phyloP scores from a whole-genome alignment of 2,888 invertebrate species.

The Epirrhoe alternata region DNA sequence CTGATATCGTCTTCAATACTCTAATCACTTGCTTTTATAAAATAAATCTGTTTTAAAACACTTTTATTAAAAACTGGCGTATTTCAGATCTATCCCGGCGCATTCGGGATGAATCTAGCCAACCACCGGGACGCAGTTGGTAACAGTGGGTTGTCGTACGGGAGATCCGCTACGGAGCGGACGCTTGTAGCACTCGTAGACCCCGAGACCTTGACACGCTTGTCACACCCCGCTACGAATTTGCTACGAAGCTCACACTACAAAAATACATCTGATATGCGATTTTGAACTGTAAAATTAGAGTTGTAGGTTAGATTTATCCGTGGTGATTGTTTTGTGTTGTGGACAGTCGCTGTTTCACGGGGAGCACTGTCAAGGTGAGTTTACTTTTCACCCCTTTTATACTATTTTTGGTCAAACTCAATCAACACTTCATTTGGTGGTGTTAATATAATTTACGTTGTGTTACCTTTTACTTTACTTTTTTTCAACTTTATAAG shows the following conservation, averaged over 20 bases:
- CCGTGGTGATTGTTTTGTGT: constrained; percentile 58
- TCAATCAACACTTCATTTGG: constrained; percentile 31
- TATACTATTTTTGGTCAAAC: constrained; percentile 22
- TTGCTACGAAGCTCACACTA: constrained; percentile 47
- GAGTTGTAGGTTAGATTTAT: constrained; percentile 23
- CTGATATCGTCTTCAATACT: background rate
- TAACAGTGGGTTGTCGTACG: constrained; percentile 67
- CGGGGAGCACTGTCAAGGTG: constrained; percentile 58
- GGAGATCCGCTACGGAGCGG: constrained; percentile 78
- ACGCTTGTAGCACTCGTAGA: constrained; percentile 68
- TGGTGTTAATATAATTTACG: background rate
- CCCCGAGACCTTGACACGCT: constrained; percentile 74
- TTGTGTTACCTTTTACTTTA: background rate
- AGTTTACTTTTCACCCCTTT: constrained; percentile 44
- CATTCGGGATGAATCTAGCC: constrained; percentile 28
- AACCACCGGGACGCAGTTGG: constrained; percentile 23
- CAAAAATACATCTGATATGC: constrained; percentile 36
- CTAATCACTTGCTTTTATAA: background rate
- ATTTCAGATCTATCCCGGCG: constrained; percentile 16
- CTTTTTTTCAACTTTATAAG: background rate
- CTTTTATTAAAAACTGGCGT: constrained; percentile 15
- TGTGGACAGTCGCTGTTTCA: constrained; percentile 56
- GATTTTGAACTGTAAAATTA: constrained; percentile 27
- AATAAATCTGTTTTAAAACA: background rate
- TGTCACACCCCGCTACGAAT: constrained; percentile 65